Conservation (phyloP, 2,888 invertebrate genomes). For the Dione vanillae region DNA sequence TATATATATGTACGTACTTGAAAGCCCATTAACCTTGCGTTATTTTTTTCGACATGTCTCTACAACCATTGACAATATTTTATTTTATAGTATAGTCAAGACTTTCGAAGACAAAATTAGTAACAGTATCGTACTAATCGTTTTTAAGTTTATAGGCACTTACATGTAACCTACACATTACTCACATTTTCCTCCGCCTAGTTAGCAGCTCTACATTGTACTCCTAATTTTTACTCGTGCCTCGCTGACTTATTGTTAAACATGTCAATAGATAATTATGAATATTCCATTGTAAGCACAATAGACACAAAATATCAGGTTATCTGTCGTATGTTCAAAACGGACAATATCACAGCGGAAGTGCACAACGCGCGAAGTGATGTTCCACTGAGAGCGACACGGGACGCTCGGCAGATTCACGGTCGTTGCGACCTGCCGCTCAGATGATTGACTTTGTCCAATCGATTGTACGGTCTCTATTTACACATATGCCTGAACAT, state of each 20-base stretch:
- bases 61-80: background rate
- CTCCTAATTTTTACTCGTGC: conserved; percentile 57
- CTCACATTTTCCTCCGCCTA: conserved; percentile 79
- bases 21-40: too few relatives aligned
- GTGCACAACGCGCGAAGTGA: conserved; percentile 71
- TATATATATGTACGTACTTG: too few relatives aligned
- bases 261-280: conserved; percentile 52
- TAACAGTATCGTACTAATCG: too few relatives aligned
- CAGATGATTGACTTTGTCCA: conserved; percentile 80
- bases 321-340: conserved; percentile 33
- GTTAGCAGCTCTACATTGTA: conserved; percentile 79
- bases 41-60: background rate
- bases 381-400: conserved; percentile 55
- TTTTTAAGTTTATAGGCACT: background rate
- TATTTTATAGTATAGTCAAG: background rate
- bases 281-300: conserved; percentile 53
- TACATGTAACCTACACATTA: conserved; percentile 48
- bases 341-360: conserved; percentile 60
- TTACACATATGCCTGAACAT: conserved; percentile 64
- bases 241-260: conserved; percentile 56
- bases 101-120: too few relatives aligned
- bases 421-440: conserved; percentile 76
- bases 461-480: conserved; percentile 73
- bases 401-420: conserved; percentile 76
- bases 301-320: conserved; percentile 38